These are phyloP conservation scores for Celastrina argiolus DNA, from an alignment of 2,888 invertebrate genomes.

Conservation along the genomic window DNA sequence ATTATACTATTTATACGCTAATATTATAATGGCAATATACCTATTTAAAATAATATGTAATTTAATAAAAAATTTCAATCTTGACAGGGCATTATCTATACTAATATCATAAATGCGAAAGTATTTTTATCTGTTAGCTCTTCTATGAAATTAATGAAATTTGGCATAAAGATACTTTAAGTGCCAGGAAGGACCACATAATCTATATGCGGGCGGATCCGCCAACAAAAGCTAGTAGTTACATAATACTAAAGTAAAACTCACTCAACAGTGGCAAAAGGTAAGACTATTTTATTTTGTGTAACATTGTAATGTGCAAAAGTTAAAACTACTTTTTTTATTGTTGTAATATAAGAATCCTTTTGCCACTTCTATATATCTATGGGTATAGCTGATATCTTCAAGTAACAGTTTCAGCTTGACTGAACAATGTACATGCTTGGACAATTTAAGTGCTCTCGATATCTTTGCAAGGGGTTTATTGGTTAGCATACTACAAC, in stretches of 20 bases:
- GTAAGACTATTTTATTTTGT: not conserved
- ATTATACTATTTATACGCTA: not conserved
- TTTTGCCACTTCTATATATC: not conserved
- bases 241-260: not conserved
- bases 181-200: too few relatives aligned
- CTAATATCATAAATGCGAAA: too few relatives aligned
- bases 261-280: not conserved
- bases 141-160: too few relatives aligned
- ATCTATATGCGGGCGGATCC: too few relatives aligned
- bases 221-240: too few relatives aligned
- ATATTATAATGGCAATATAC: not conserved
- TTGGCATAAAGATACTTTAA: too few relatives aligned
- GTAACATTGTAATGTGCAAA: too few relatives aligned
- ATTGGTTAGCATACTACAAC: conserved; percentile 28
- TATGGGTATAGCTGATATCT: not conserved
- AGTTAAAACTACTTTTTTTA: too few relatives aligned
- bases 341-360: not conserved
- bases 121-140: too few relatives aligned
- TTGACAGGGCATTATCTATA: too few relatives aligned
- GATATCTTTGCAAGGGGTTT: conserved; percentile 27
- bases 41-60: not conserved
- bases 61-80: too few relatives aligned
- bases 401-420: not conserved
- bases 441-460: conserved; percentile 27
- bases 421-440: conserved; percentile 39